Percentiles rank a stretch among this genome's conserved stretches.
Evolutionary conservation across 2,113 vertebrate species (phyloP).

Genomic region (Trichechus manatus): DNA sequence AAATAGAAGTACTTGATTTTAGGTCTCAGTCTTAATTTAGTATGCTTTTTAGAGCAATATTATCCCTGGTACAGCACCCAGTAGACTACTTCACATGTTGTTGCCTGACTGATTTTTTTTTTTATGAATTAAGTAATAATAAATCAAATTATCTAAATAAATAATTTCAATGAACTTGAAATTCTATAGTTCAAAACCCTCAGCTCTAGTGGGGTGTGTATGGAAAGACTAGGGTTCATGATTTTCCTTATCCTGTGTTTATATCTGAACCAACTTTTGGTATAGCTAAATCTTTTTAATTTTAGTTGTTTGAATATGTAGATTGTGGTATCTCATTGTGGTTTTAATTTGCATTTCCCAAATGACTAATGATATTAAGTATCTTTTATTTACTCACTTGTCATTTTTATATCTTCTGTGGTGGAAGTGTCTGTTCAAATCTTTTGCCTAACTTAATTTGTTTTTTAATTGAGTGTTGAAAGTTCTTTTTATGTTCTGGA

Average conservation of each 20-base stretch:
- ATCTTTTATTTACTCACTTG: no score
- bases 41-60: not conserved
- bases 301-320: not conserved
- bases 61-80: not conserved
- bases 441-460: no score
- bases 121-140: not conserved
- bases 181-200: not conserved
- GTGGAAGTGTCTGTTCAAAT: no score
- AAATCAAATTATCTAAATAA: not conserved
- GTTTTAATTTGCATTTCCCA: no score
- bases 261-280: not conserved
- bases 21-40: not conserved
- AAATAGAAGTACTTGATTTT: conserved; percentile 1
- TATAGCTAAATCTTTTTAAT: not conserved
- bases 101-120: not conserved
- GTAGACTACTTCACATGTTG: not conserved
- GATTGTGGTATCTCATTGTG: not conserved
- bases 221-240: not conserved
- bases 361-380: no score
- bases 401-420: no score
- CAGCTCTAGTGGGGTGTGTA: not conserved
- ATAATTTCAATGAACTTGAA: not conserved
- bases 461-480: not conserved
- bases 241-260: not conserved
- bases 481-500: not conserved